These are phyloP conservation scores for Notolepis coatsorum DNA, from an alignment of 2,797 vertebrate genomes.

Conservation along the genomic window DNA sequence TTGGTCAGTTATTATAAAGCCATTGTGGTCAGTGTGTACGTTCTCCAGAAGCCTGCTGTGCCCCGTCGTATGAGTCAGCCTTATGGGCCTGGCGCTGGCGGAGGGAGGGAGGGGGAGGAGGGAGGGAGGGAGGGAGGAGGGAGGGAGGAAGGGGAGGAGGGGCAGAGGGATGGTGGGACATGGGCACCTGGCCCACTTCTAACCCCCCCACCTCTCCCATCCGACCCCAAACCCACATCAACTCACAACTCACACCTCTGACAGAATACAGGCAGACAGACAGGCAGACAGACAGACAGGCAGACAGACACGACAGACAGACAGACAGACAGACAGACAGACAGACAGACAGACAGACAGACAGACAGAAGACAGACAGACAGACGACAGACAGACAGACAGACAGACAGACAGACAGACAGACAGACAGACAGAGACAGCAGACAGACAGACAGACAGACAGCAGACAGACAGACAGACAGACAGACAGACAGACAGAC, in stretches of 20 bases:
- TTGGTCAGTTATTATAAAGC: conserved; percentile 80
- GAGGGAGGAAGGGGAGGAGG: conserved; percentile 14
- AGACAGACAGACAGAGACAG: conserved; percentile 34
- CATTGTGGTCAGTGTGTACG: conserved; percentile 73
- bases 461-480: conserved; percentile 32
- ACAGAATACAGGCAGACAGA: background rate
- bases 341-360: conserved; percentile 11
- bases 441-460: conserved; percentile 52
- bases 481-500: conserved; percentile 38
- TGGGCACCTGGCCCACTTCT: conserved; percentile 69
- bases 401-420: background rate
- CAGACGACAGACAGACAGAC: background rate
- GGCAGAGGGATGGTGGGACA: conserved; percentile 42
- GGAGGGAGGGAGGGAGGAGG: background rate
- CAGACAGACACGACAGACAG: background rate
- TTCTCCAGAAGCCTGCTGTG: conserved; percentile 74
- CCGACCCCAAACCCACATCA: conserved; percentile 30
- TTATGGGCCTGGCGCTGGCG: conserved; percentile 68
- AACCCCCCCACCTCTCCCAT: conserved; percentile 51
- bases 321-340: conserved; percentile 36
- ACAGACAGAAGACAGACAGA: background rate
- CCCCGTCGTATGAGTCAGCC: conserved; percentile 75
- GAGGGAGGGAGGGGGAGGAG: conserved; percentile 14
- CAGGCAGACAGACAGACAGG: background rate
- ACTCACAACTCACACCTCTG: conserved; percentile 6